Evolutionary conservation across 2,113 vertebrate species (phyloP).

Genomic region (Lynx canadensis): DNA sequence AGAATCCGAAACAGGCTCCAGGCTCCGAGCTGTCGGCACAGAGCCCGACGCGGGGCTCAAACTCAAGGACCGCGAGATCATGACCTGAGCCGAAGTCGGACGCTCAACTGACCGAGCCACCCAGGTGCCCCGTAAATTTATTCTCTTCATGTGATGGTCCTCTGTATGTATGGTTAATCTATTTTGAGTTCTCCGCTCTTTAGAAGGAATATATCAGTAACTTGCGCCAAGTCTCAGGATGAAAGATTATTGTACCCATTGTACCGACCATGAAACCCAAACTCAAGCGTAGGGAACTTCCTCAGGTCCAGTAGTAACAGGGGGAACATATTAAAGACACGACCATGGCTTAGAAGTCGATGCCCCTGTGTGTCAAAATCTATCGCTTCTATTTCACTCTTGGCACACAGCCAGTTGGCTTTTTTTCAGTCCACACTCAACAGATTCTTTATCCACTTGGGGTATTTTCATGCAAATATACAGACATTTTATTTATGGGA

Average conservation of each 20-base stretch:
- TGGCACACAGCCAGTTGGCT: neutral
- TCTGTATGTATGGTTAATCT: neutral
- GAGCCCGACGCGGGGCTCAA: no score
- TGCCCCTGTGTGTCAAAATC: neutral
- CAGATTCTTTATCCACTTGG: neutral
- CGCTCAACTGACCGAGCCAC: no score
- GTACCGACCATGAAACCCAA: conserved; percentile 15
- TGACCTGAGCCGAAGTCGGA: no score
- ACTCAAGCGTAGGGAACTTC: neutral
- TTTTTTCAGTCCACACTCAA: neutral
- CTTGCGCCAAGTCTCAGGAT: neutral
- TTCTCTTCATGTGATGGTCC: neutral
- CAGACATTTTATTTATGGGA: neutral
- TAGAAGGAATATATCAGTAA: neutral
- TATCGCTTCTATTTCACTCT: neutral
- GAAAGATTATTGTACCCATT: neutral
- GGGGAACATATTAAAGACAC: neutral
- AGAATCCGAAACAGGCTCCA: no score
- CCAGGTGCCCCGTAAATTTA: neutral
- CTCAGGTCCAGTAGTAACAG: neutral
- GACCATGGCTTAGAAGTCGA: neutral
- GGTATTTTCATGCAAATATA: neutral
- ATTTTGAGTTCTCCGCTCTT: neutral
- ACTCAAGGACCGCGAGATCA: no score
- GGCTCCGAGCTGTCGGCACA: no score